phyloP scores from a whole-genome alignment of 1,140 invertebrate species.

The Tribolium castaneum region DNA sequence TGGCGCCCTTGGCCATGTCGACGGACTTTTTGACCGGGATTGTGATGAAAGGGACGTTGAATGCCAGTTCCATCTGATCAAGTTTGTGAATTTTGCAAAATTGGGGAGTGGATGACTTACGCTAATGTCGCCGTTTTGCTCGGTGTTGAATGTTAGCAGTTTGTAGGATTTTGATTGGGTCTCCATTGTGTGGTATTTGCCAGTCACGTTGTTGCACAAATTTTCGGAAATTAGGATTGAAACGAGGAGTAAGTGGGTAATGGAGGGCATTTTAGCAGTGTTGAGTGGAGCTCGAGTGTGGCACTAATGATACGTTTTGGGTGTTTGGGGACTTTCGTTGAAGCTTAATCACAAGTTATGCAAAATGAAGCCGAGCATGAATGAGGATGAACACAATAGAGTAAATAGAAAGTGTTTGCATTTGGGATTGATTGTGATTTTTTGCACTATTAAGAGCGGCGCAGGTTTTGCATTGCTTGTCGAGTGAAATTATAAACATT shows the following conservation, averaged over 20 bases:
- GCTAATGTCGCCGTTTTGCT: slow-evolving; percentile 53
- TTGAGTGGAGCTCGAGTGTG: background rate
- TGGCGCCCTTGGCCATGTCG: slow-evolving; percentile 50
- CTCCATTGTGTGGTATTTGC: slow-evolving; percentile 35
- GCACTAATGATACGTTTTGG: slow-evolving; percentile 4
- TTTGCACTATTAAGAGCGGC: background rate
- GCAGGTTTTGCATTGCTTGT: background rate
- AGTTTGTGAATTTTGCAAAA: background rate
- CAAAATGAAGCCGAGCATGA: slow-evolving; percentile 10
- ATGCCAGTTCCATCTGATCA: slow-evolving; percentile 60
- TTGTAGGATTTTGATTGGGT: slow-evolving; percentile 43
- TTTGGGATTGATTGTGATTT: background rate
- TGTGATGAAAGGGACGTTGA: slow-evolving; percentile 59
- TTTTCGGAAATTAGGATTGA: slow-evolving; percentile 11
- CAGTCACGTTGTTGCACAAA: slow-evolving; percentile 39
- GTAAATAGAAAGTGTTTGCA: slow-evolving; percentile 5
- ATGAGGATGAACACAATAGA: slow-evolving; percentile 13
- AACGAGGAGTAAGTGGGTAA: background rate
- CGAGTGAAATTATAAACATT: no score
- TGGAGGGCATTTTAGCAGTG: background rate
- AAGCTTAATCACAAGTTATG: slow-evolving; percentile 15
- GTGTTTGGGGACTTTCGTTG: background rate
- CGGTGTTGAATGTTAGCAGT: slow-evolving; percentile 56
- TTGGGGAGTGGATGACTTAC: slow-evolving; percentile 39
- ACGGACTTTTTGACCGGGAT: slow-evolving; percentile 60